Evolutionary conservation across 2,797 vertebrate species (phyloP).

Genomic region (Smutsia gigantea): DNA sequence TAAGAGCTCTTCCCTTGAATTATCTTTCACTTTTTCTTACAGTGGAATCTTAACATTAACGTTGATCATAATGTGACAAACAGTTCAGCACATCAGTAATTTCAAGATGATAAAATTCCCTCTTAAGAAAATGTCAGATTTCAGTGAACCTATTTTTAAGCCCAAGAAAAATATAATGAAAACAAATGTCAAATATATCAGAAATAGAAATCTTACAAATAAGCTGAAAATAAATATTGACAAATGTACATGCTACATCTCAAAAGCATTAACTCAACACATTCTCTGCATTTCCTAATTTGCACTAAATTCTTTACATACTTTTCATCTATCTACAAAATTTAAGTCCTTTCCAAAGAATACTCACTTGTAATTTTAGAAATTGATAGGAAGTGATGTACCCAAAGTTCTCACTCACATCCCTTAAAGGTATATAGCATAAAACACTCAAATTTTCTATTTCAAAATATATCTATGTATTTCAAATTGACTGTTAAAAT

Average conservation of each 20-base stretch:
- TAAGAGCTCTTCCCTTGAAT: neutral
- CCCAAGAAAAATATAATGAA: neutral
- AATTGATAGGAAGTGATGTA: neutral
- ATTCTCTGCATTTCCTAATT: neutral
- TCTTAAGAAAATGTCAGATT: neutral
- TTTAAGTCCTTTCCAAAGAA: neutral
- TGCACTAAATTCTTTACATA: neutral
- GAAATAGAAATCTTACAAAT: neutral
- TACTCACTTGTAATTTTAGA: neutral
- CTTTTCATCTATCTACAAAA: neutral
- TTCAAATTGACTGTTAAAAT: neutral
- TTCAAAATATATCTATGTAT: neutral
- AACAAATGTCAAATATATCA: neutral
- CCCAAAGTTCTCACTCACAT: neutral
- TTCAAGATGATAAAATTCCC: neutral
- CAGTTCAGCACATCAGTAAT: neutral
- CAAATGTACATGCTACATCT: neutral
- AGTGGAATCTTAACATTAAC: neutral
- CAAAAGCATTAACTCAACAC: neutral
- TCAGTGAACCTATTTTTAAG: neutral
- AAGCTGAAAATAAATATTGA: neutral
- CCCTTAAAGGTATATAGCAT: fast-evolving
- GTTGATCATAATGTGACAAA: neutral
- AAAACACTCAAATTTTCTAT: neutral
- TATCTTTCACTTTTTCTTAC: neutral